Evolutionary conservation across 2,888 invertebrate genomes (phyloP).

Genomic region (Leucania comma): DNA sequence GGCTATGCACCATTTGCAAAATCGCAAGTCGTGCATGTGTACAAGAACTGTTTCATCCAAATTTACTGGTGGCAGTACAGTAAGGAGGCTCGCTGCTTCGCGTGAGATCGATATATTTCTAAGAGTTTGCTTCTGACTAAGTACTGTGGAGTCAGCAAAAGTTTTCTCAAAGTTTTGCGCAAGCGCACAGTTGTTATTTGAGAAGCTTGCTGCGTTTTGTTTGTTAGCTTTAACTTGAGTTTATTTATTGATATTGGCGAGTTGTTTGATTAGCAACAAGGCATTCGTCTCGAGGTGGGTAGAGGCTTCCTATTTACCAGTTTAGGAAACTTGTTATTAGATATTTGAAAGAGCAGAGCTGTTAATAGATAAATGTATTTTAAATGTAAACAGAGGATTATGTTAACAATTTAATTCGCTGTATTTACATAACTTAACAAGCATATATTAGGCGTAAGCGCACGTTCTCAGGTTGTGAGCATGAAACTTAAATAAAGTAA

Average conservation of each 20-base stretch:
- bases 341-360: conserved; percentile 6
- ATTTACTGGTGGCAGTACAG: no score
- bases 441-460: conserved; percentile 32
- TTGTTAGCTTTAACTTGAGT: conserved; percentile 50
- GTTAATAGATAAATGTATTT: conserved; percentile 38
- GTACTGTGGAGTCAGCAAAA: conserved; percentile 38
- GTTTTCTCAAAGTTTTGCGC: conserved; percentile 51
- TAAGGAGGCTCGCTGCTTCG: no score
- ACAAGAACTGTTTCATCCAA: no score
- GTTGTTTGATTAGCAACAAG: conserved; percentile 48
- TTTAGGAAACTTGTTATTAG: conserved; percentile 34
- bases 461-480: conserved; percentile 1
- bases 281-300: conserved; percentile 15
- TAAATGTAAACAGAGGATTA: conserved; percentile 26
- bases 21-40: no score
- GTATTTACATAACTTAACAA: conserved; percentile 25
- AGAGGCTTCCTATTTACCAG: conserved; percentile 35
- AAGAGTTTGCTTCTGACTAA: conserved; percentile 35
- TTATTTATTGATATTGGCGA: conserved; percentile 48
- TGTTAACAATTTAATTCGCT: conserved; percentile 46
- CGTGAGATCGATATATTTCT: conserved; percentile 20
- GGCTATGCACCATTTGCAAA: no score
- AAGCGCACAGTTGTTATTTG: conserved; percentile 45
- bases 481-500: conserved; percentile 21
- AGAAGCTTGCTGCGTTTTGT: conserved; percentile 41